These are phyloP conservation scores for Eulemur rubriventer DNA, from an alignment of 2,797 vertebrate species.

Conservation along the genomic window DNA sequence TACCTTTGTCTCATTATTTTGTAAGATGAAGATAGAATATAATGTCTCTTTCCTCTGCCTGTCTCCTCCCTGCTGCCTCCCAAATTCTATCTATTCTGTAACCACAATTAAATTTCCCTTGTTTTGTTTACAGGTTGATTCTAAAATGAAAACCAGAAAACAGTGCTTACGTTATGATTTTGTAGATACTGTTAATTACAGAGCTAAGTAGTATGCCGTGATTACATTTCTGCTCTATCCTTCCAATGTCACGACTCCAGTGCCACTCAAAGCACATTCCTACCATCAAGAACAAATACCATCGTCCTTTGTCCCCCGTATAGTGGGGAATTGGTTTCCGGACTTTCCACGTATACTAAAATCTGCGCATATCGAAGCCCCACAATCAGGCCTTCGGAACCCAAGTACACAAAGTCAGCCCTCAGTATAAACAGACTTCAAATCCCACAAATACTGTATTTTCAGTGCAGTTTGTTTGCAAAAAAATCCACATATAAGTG, in stretches of 20 bases:
- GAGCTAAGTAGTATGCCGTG: background rate
- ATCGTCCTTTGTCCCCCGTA: background rate
- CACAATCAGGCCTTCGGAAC: background rate
- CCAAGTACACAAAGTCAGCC: background rate
- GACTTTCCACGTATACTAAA: background rate
- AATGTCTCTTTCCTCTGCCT: background rate
- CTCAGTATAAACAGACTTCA: background rate
- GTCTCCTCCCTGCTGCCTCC: background rate
- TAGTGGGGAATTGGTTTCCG: background rate
- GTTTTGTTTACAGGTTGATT: slow-evolving; percentile 64
- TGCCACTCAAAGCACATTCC: background rate
- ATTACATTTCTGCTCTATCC: slow-evolving; percentile 14
- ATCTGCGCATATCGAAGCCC: background rate
- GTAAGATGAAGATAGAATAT: background rate
- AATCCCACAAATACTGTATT: background rate
- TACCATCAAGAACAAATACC: background rate
- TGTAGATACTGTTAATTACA: slow-evolving; percentile 54
- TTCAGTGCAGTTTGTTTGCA: background rate
- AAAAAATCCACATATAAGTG: background rate
- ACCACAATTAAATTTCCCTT: slow-evolving; percentile 38
- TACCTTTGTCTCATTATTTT: background rate
- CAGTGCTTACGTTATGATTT: background rate
- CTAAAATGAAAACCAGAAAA: slow-evolving; percentile 66
- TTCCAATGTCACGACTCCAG: background rate
- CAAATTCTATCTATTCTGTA: slow-evolving; percentile 31